Evolutionary conservation across 2,797 vertebrate species (phyloP), one percentile per base, ranked within the genome.

Genomic region (Urosaurus nigricauda): DNA sequence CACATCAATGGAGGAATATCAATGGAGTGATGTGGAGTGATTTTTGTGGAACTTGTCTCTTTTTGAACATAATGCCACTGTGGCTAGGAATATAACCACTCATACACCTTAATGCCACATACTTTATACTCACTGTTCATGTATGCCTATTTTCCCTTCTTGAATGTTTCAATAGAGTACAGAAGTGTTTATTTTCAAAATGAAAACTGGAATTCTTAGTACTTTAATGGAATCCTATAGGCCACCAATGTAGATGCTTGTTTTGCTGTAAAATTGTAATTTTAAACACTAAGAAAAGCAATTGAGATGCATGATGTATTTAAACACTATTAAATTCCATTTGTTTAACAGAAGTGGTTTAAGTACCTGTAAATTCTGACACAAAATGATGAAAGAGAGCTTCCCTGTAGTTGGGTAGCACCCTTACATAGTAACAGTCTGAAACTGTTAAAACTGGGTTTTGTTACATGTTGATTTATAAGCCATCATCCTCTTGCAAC

Each of bases 381-480:
- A 51, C 84, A 1, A 75, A 87, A 1, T 13, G 86, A 21, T 32
- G 26, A 43, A 92, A 88, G 2, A 51, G 1, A 79, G 77, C 71
- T 51, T 60, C 0, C 5, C 84, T 5, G 14, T 47, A 29, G 40
- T 17, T 21, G 43, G 73, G 35, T 37, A 21, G 7, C 7, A 13
- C 19, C 24, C 12, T 82, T 70, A 60, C 21, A 29, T n/a, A 19
- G 0, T 87, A 91, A 87, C 68, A 79, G 37, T 82, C 29, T 84
- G 4, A 21, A 91, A 90, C 37, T 79, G 26, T 35, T 87, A 40
- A 90, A 88, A 89, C 12, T 80, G 0, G 14, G 21, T 56, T 89
- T 92, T 56, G 87, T 84, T 12, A 53, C 65, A 84, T 11, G 1
- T 89, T 73, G 60, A 75, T 83, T 87, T 29, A 90, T 32, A 29